Base-by-base conservation (phyloP, 2,113 vertebrate species). In the Electrona antarctica region DNA sequence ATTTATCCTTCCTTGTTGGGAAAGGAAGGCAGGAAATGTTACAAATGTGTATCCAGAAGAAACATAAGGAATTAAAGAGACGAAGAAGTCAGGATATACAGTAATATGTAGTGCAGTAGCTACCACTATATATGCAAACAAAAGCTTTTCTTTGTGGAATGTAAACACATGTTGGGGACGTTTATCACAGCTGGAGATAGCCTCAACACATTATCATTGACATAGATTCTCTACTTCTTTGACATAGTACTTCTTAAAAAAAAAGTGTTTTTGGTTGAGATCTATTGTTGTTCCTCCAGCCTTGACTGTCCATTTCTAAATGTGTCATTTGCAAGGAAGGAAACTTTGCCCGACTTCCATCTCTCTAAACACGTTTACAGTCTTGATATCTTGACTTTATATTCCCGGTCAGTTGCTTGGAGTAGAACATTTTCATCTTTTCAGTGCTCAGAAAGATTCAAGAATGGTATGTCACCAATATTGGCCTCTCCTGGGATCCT, bases 21-120 rank as follows among this genome's bases (percentile, higher is more conserved):
- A 41, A 41, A 41, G 5, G 33, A 41, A 41, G 33, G 33, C 3
- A 41, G 33, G 33, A 41, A 41, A 41, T 4, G 33, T 21, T 21
- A 21, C 21, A 21, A 21, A 21, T 21, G 21, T 21, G 21, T 21
- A 21, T 21, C 21, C 33, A 41, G 33, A 41, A 41, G 33, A 41
- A 41, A 41, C 33, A 21, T 21, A 21, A 21, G 33, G 46, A 56
- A 74, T 73, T 55, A 59, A 60, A 78, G 33, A 33, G n/a, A 15
- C 2, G 13, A n/a, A 14, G n/a, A n/a, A 50, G 8, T 3, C 7
- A 50, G 49, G 49, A 50, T 50, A 49, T 55, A 47, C 47, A 41
- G 50, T 3, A 71, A 7, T 21, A 21, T 21, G 1, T 21, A 21
- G 21, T 21, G 21, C 21, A 21, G 21, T 21, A 21, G 21, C 21